These are phyloP conservation scores for Carposina sasakii DNA, from an alignment of 1,140 invertebrate species.

Conservation along the genomic window DNA sequence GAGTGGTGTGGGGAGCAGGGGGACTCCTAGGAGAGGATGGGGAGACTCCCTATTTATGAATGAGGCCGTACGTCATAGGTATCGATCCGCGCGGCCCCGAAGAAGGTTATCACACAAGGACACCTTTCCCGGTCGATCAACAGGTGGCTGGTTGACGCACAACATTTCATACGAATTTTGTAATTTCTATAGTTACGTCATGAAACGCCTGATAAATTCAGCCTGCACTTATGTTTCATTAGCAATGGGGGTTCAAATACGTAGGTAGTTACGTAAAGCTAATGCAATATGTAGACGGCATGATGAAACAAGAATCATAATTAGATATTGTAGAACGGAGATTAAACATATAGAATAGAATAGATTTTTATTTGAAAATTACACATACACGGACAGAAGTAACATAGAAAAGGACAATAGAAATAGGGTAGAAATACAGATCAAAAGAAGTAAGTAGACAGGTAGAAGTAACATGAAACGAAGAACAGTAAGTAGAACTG, in stretches of 20 bases:
- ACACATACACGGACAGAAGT: too few relatives aligned
- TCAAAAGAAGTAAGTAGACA: too few relatives aligned
- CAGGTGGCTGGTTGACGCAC: slow-evolving; percentile 61
- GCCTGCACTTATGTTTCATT: not conserved
- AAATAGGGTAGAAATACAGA: too few relatives aligned
- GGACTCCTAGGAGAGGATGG: slow-evolving; percentile 15
- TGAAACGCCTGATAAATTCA: slow-evolving; percentile 28
- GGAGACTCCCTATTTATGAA: slow-evolving; percentile 56
- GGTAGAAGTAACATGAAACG: too few relatives aligned
- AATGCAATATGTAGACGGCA: too few relatives aligned
- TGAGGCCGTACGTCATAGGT: slow-evolving; percentile 65
- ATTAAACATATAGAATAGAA: too few relatives aligned
- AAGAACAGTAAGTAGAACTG: too few relatives aligned
- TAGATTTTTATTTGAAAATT: too few relatives aligned
- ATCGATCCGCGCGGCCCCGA: slow-evolving; percentile 44
- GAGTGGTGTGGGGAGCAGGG: slow-evolving; percentile 26
- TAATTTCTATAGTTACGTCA: slow-evolving; percentile 49
- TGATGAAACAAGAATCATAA: too few relatives aligned
- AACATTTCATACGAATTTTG: slow-evolving; percentile 42
- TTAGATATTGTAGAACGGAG: too few relatives aligned
- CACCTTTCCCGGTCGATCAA: slow-evolving; percentile 43
- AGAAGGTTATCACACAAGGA: slow-evolving; percentile 57
- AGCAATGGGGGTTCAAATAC: not conserved
- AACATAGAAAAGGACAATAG: too few relatives aligned
- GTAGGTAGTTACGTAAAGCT: too few relatives aligned